phyloP scores from a whole-genome alignment of 2,888 invertebrate genomes.

The Brachyptera putata region DNA sequence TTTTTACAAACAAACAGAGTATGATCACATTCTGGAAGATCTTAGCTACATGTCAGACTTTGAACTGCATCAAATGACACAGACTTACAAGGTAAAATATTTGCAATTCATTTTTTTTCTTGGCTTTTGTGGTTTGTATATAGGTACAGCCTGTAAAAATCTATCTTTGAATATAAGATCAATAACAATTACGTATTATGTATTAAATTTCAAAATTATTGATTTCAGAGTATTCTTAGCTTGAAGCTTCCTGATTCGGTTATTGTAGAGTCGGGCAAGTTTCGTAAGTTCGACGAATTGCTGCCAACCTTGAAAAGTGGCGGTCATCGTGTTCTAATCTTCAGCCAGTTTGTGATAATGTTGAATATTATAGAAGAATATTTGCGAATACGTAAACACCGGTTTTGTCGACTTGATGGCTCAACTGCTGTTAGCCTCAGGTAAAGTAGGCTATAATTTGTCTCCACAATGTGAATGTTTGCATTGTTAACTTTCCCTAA shows the following conservation, averaged over 20 bases:
- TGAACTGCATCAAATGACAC: conserved; percentile 77
- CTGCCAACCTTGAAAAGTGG: conserved; percentile 67
- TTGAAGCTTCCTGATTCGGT: conserved; percentile 59
- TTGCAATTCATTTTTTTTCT: too few species aligned
- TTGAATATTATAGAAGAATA: conserved; percentile 90
- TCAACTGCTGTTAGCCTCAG: conserved; percentile 78
- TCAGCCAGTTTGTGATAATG: conserved; percentile 96
- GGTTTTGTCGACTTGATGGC: conserved; percentile 83
- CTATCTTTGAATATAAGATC: too few species aligned
- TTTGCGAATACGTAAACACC: conserved; percentile 65
- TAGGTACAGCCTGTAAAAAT: too few species aligned
- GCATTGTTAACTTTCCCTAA: too few species aligned
- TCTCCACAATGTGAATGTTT: too few species aligned
- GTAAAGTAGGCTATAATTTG: conserved; percentile 46
- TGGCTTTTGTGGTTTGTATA: not conserved
- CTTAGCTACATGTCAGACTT: conserved; percentile 86
- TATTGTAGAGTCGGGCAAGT: conserved; percentile 84
- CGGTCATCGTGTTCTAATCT: conserved; percentile 82
- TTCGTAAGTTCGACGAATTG: conserved; percentile 70
- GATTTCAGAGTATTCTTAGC: too few species aligned
- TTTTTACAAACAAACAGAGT: conserved; percentile 67
- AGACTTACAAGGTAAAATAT: conserved; percentile 54
- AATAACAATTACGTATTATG: too few species aligned
- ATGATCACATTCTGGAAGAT: conserved; percentile 82
- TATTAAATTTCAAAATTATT: too few species aligned